These are phyloP conservation scores for Porites lutea DNA, from an alignment of 64 coral and sea anemone genomes.

Conservation along the genomic window DNA sequence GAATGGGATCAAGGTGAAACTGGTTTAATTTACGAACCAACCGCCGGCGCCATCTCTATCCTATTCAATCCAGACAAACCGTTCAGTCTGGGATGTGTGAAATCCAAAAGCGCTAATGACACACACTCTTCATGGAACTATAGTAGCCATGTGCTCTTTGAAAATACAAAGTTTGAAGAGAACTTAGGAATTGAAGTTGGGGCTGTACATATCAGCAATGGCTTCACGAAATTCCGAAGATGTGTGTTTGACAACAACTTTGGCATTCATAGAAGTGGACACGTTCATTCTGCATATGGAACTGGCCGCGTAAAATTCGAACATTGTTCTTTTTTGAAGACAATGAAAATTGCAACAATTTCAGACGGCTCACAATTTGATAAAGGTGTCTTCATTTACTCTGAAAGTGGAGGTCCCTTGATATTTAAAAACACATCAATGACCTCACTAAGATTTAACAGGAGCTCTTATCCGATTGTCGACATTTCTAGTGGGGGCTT, in stretches of 20 bases:
- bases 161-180: not conserved
- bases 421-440: not conserved
- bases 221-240: not conserved
- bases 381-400: not conserved
- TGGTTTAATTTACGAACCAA: not conserved
- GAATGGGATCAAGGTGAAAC: too few species aligned
- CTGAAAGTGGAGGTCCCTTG: not conserved
- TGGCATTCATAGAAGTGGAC: not conserved
- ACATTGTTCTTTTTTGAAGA: not conserved
- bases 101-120: not conserved
- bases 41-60: not conserved
- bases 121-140: slow-evolving; percentile 6
- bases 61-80: not conserved
- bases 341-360: too few species aligned
- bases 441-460: not conserved
- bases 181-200: not conserved
- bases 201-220: not conserved
- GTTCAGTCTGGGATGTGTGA: not conserved
- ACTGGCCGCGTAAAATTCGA: not conserved
- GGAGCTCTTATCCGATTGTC: not conserved
- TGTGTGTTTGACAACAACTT: slow-evolving; percentile 14
- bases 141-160: not conserved
- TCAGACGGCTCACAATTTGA: not conserved
- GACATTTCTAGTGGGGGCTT: not conserved
- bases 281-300: slow-evolving; percentile 19